These are phyloP conservation scores for Callinectes sapidus DNA, from an alignment of 2,888 invertebrate genomes.

Conservation along the genomic window DNA sequence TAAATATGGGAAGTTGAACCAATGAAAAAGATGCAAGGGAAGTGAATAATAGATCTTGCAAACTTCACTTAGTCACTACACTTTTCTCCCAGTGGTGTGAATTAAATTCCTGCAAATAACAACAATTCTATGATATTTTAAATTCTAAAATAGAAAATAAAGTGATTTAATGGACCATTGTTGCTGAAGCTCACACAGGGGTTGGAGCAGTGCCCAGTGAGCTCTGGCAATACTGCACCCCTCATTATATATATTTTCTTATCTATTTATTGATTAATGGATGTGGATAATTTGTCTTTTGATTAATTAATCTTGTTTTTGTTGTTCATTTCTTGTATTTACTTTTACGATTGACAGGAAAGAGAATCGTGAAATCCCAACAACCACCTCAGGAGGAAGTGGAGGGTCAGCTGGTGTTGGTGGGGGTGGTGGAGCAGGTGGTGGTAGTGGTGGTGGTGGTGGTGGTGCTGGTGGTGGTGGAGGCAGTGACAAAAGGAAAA, in stretches of 20 bases:
- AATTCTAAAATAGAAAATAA: too few relatives aligned
- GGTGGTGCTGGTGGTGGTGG: background rate
- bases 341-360: constrained; percentile 42
- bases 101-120: too few relatives aligned
- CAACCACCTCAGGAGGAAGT: constrained; percentile 43
- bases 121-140: too few relatives aligned
- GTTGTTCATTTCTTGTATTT: background rate
- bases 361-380: constrained; percentile 56
- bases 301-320: background rate
- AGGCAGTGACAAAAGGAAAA: constrained; percentile 57
- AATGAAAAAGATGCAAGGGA: too few relatives aligned
- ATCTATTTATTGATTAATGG: background rate
- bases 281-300: background rate
- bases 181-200: too few relatives aligned
- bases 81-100: too few relatives aligned
- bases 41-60: too few relatives aligned
- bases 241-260: background rate
- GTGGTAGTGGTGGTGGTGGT: background rate
- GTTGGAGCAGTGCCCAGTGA: too few relatives aligned
- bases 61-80: too few relatives aligned
- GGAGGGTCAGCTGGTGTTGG: constrained; percentile 38
- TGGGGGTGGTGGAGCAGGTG: constrained; percentile 37
- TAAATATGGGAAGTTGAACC: too few relatives aligned
- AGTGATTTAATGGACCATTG: too few relatives aligned
- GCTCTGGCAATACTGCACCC: too few relatives aligned